Conservation (phyloP, 2,797 vertebrate species). For the Cercopithecus petaurista region DNA sequence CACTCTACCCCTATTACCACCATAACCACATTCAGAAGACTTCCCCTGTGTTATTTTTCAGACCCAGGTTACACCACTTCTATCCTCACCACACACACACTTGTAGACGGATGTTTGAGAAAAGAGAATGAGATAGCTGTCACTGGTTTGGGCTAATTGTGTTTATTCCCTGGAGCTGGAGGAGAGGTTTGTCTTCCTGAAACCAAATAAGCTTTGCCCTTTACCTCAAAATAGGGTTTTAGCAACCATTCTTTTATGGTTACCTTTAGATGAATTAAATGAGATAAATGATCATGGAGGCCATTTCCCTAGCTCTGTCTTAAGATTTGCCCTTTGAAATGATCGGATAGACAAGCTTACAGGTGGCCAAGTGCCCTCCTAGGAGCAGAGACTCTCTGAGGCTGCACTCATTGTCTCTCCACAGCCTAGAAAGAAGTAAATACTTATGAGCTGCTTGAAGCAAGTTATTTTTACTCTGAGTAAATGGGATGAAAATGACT, state of each 20-base stretch:
- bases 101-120: not conserved
- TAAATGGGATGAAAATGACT: slow-evolving; percentile 58
- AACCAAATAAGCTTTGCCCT: not conserved
- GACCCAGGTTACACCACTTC: not conserved
- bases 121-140: not conserved
- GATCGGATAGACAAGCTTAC: not conserved
- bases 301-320: not conserved
- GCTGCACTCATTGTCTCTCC: not conserved
- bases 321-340: not conserved
- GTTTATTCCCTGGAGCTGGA: not conserved
- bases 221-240: not conserved
- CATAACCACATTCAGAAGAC: not conserved
- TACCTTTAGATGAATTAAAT: not conserved
- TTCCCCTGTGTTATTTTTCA: not conserved
- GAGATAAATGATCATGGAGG: not conserved
- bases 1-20: rapidly evolving
- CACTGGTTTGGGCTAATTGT: not conserved
- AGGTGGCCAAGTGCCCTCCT: not conserved
- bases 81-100: no score
- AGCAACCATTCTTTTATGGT: not conserved
- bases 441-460: not conserved
- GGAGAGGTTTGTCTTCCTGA: not conserved
- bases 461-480: not conserved
- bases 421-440: not conserved
- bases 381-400: not conserved